Base-by-base conservation (phyloP, 2,113 vertebrate species). In the Galeopterus variegatus region DNA sequence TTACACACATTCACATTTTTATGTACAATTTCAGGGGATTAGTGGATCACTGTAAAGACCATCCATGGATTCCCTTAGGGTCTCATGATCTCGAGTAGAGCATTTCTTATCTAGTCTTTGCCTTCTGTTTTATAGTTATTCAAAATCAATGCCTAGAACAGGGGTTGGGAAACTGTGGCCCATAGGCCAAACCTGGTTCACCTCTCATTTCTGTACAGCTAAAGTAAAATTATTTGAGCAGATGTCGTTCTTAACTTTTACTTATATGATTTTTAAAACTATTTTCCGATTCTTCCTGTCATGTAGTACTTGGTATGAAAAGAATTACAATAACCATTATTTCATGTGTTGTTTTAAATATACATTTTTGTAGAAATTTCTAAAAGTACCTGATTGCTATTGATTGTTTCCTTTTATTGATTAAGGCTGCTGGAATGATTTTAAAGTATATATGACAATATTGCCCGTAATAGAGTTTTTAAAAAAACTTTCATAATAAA, bases 171-270 rank as follows among this genome's bases (percentile, higher is more conserved):
- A 88, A 56, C 19, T 41, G 73, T 26, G 45, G 10, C 17, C 17
- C 52, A 41, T 7, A 50, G 50, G 45, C 56, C 33, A 65, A 50
- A 24, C 54, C 6, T 36, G 21, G 18, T 1, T 75, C 24, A 15
- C 45, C 50, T 70, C 14, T 24, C 4, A 17, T 73, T 79, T 85
- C 86, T n/a, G 1, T 33, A 31, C 33, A 52, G 5, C 21, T 70
- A 95, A 67, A 79, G 13, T 85, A 91, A 88, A 84, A 87, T 81
- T 41, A 79, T 69, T 81, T 96, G 48, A 91, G 91, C 3, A 85
- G 8, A 62, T 65, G 10, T 67, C 94, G 24, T 52, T 81, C 56
- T 80, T 86, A 67, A 45, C 11, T 82, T 41, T 64, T 80, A 84
- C 14, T 73, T 79, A 36, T 31, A 3, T 69, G 64, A 86, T 41